Evolutionary conservation across 2,113 vertebrate species (phyloP), one percentile per base, ranked within the genome.

Genomic region (Paralichthys olivaceus): DNA sequence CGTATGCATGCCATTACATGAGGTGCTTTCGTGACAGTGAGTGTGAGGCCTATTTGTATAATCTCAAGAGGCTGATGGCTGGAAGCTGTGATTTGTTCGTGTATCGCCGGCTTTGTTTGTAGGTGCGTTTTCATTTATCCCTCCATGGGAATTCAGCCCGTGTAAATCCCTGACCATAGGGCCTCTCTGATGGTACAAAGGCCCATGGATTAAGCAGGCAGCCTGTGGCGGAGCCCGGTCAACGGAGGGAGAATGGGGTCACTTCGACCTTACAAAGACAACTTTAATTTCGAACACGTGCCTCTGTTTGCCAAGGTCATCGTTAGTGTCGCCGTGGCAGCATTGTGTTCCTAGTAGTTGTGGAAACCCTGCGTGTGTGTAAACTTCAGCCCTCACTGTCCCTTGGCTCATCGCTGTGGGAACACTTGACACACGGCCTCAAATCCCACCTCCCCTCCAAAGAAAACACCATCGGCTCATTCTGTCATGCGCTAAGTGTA

Each of bases 121-220:
- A 77, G 57, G 71, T 67, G 60, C 17, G 26, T 84, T 79, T 87
- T 72, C 73, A 81, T 7, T 89, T 81, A 87, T 84, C 84, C 85
- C 61, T 11, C 28, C 28, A 66, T 87, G 81, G 87, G 79, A 88
- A 83, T 85, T 84, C 79, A 77, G 83, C 45, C 40, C 4, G 7
- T 79, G 74, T 84, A 83, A 87, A 89, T 86, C 86, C 85, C 79
- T 11, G 28, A 60, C 77, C 83, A 37, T 65, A 80, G 80, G 70
- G 79, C 80, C 72, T 77, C 77, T 66, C 55, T 77, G 54, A 82
- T 81, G 43, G 29, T 81, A 86, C 72, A 84, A 90, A 89, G 81
- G 67, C 29, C 56, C 15, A 6, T 17, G 82, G 92, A 91, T 94
- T 93, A 89, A 73, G 51, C 74, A 54, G 68, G 55, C 65, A 75